Evolutionary conservation across 2,888 invertebrate genomes (phyloP).

Genomic region (Bedellia somnulentella): DNA sequence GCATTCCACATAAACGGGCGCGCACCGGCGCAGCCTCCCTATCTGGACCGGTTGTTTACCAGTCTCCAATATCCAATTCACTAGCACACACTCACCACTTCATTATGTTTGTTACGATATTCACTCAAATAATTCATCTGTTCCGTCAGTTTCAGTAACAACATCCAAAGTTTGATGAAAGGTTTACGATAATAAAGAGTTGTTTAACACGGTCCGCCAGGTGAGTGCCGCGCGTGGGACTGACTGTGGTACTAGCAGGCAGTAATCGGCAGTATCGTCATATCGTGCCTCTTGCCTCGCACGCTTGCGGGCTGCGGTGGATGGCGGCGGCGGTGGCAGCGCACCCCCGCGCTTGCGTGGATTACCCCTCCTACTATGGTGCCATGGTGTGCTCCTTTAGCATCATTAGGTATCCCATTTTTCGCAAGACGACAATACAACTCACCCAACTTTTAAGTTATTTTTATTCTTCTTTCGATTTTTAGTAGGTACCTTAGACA

Average conservation of each 20-base stretch:
- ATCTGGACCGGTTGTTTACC: conserved; percentile 45
- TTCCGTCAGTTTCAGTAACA: conserved; percentile 33
- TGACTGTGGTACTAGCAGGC: too few relatives aligned
- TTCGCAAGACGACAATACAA: too few relatives aligned
- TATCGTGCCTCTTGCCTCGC: conserved; percentile 16
- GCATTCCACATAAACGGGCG: conserved; percentile 55
- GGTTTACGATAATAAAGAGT: too few relatives aligned
- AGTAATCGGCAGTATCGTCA: too few relatives aligned
- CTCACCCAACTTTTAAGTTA: too few relatives aligned
- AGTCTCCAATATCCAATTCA: conserved; percentile 17
- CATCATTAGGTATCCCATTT: too few relatives aligned
- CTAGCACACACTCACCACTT: conserved; percentile 18
- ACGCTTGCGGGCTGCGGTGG: conserved; percentile 10
- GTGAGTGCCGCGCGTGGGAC: conserved; percentile 40
- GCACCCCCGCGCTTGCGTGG: conserved; percentile 26
- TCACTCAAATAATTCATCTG: conserved; percentile 18
- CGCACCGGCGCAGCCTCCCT: conserved; percentile 51
- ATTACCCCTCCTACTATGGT: conserved; percentile 8
- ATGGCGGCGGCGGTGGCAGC: conserved; percentile 30
- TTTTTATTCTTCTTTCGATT: too few relatives aligned
- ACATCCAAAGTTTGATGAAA: too few relatives aligned
- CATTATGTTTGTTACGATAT: conserved; percentile 21
- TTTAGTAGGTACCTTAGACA: too few relatives aligned
- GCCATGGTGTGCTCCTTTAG: conserved; percentile 7
- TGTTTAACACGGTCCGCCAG: too few relatives aligned